phyloP scores from a whole-genome alignment of 1,140 invertebrate genomes.

The Akabosia matsudoensis region DNA sequence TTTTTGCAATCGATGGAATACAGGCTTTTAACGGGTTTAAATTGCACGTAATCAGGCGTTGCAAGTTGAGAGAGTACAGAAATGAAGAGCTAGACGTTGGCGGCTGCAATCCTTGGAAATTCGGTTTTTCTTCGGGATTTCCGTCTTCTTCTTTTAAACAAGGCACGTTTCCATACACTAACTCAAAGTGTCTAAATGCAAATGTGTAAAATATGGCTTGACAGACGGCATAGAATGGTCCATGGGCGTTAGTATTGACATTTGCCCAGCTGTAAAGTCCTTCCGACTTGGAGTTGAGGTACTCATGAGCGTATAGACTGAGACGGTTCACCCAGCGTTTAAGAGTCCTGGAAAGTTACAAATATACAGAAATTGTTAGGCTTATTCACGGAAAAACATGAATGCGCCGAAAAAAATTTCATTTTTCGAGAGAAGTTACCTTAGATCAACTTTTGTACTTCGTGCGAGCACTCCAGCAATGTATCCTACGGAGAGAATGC shows the following conservation, averaged over 20 bases:
- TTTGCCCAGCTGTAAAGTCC: constrained; percentile 52
- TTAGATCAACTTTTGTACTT: constrained; percentile 63
- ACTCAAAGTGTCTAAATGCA: constrained; percentile 77
- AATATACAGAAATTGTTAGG: constrained; percentile 39
- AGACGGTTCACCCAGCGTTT: constrained; percentile 64
- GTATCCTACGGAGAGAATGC: constrained; percentile 69
- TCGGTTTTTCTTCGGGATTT: constrained; percentile 1
- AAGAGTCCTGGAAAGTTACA: constrained; percentile 58
- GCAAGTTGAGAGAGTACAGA: constrained; percentile 74
- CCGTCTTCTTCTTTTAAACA: neutral
- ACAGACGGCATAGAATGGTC: constrained; percentile 83
- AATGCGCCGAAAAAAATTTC: constrained; percentile 19
- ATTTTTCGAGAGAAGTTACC: constrained; percentile 56
- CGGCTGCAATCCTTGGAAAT: constrained; percentile 36
- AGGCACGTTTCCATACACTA: constrained; percentile 6
- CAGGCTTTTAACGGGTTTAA: constrained; percentile 83
- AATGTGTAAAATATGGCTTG: constrained; percentile 88
- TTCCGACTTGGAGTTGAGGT: constrained; percentile 58
- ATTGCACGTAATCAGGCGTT: constrained; percentile 73
- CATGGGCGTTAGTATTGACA: constrained; percentile 63
- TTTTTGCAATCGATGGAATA: constrained; percentile 68
- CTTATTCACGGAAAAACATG: constrained; percentile 12
- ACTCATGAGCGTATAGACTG: constrained; percentile 68
- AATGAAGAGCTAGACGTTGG: constrained; percentile 68
- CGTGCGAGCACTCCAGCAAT: constrained; percentile 71